Conservation (phyloP, 2,888 invertebrate genomes). For the Drosophila affinis region DNA sequence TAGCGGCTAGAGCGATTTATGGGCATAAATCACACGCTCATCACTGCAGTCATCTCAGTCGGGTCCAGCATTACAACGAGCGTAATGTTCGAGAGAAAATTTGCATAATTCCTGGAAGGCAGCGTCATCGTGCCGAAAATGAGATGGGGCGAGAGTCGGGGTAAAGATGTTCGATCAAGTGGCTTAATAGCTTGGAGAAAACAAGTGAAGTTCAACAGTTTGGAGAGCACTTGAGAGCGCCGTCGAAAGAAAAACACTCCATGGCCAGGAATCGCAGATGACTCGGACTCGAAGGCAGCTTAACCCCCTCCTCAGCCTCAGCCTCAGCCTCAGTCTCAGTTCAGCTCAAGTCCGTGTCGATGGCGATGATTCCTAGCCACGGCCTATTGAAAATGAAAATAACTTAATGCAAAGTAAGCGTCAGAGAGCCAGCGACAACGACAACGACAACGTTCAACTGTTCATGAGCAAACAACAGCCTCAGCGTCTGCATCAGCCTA, state of each 20-base stretch:
- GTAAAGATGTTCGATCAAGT: conserved; percentile 56
- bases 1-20: conserved; percentile 76
- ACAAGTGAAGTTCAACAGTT: conserved; percentile 79
- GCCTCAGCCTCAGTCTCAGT: conserved; percentile 6
- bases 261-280: conserved; percentile 48
- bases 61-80: conserved; percentile 42
- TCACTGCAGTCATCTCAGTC: conserved; percentile 18
- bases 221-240: conserved; percentile 72
- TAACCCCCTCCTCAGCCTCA: conserved; percentile 10
- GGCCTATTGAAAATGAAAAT: conserved; percentile 79
- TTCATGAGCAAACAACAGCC: conserved; percentile 71
- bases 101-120: conserved; percentile 76
- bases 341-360: conserved; percentile 3
- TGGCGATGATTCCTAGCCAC: conserved; percentile 49
- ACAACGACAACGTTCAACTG: conserved; percentile 60
- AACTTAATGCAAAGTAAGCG: conserved; percentile 78
- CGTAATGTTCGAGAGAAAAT: conserved; percentile 59
- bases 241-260: conserved; percentile 73
- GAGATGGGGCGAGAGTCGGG: conserved; percentile 15
- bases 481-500: conserved; percentile 5
- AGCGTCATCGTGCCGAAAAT: conserved; percentile 56
- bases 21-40: conserved; percentile 74
- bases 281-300: conserved; percentile 11
- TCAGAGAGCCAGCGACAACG: conserved; percentile 45
- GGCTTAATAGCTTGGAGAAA: conserved; percentile 80